Percentiles rank a stretch among this genome's conserved stretches.
Conservation (phyloP, 2,113 vertebrate species). For the Cisticola juncidis region DNA sequence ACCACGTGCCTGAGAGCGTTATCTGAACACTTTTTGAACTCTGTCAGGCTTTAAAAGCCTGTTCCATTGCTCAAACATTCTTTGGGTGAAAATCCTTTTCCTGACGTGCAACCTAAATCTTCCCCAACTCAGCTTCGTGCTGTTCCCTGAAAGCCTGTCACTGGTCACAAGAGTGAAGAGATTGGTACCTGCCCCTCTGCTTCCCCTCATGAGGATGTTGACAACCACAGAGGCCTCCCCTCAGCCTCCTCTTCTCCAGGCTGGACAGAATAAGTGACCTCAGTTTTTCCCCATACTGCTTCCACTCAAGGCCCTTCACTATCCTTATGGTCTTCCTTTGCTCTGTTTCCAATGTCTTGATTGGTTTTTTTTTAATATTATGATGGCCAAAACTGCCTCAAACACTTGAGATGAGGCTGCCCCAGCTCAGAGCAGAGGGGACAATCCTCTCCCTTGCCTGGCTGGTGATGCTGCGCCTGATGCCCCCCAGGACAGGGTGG, state of each 20-base stretch:
- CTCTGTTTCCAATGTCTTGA: neutral
- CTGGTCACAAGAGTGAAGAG: neutral
- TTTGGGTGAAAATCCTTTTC: neutral
- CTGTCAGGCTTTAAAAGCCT: neutral
- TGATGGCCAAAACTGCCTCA: rapidly evolving
- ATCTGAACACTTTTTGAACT: neutral
- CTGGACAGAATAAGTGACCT: neutral
- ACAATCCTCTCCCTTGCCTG: neutral
- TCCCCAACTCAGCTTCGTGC: neutral
- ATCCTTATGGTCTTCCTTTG: neutral
- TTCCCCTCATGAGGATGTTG: neutral
- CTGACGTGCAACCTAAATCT: neutral
- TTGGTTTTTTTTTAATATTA: neutral
- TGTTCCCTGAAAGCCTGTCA: neutral
- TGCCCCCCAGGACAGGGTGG: rapidly evolving
- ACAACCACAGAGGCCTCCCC: too few species aligned
- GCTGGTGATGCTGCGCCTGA: neutral
- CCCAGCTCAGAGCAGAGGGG: neutral
- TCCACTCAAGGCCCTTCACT: neutral
- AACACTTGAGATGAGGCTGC: rapidly evolving
- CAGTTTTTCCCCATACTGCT: neutral
- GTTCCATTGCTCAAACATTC: neutral
- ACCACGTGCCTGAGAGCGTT: rapidly evolving
- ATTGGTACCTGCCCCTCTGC: neutral
- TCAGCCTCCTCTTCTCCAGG: neutral